A percentile compares a stretch with the other conserved stretches of the same genome.
These are phyloP conservation scores for Trichogramma evanescens DNA, from an alignment of 2,888 invertebrate genomes.

Conservation along the genomic window DNA sequence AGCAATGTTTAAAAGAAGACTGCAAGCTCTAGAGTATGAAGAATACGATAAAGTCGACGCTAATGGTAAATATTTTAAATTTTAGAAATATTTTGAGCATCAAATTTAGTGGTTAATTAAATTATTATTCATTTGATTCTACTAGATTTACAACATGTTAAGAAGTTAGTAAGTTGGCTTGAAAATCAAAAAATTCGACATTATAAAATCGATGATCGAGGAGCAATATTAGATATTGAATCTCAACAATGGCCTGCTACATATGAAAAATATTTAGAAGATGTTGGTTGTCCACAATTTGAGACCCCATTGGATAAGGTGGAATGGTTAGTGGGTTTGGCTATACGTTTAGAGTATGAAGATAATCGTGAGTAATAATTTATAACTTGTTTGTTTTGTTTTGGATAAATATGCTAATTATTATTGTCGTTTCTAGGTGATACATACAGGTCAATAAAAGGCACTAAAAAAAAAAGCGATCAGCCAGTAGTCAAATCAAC, in stretches of 20 bases:
- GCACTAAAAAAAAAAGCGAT: slow-evolving; percentile 52
- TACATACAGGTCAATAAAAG: slow-evolving; percentile 63
- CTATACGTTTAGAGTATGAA: slow-evolving; percentile 74
- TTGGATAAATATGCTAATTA: slow-evolving; percentile 2
- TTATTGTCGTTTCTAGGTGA: slow-evolving; percentile 51
- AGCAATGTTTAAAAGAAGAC: slow-evolving; percentile 67
- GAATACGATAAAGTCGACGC: slow-evolving; percentile 64
- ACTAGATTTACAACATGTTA: slow-evolving; percentile 71
- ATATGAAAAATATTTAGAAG: slow-evolving; percentile 67
- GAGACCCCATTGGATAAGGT: slow-evolving; percentile 61
- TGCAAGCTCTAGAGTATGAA: slow-evolving; percentile 72
- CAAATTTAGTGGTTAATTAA: not conserved
- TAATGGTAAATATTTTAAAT: slow-evolving; percentile 55
- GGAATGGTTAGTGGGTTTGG: slow-evolving; percentile 80
- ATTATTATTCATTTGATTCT: not conserved
- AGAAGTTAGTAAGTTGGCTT: slow-evolving; percentile 79
- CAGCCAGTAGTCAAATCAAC: slow-evolving; percentile 69
- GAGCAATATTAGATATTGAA: slow-evolving; percentile 62
- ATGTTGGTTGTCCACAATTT: slow-evolving; percentile 67
- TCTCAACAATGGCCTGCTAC: slow-evolving; percentile 63
- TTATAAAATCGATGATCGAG: slow-evolving; percentile 76
- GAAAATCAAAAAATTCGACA: slow-evolving; percentile 90
- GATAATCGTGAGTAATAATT: slow-evolving; percentile 59
- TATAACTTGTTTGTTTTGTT: not conserved
- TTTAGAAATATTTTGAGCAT: not conserved